Conservation (phyloP, 2,797 vertebrate species). For the Brotula barbata region DNA sequence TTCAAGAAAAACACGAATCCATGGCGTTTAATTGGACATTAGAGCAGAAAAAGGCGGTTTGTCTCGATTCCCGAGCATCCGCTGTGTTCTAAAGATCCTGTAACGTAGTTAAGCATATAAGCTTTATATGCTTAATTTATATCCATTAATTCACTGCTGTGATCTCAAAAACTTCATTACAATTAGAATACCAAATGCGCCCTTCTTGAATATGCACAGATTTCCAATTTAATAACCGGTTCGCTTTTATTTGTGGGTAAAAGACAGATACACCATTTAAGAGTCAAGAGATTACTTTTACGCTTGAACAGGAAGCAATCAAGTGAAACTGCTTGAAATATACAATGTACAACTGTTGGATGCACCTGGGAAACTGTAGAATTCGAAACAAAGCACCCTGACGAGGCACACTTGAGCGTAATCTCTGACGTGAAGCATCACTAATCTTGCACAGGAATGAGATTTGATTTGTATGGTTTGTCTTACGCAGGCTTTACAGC, state of each 20-base stretch:
- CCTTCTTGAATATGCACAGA: conserved; percentile 27
- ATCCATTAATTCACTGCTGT: conserved; percentile 7
- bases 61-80: too few species aligned
- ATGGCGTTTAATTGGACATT: conserved; percentile 6
- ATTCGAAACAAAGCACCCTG: conserved; percentile 60
- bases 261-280: conserved; percentile 56
- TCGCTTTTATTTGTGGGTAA: conserved; percentile 32
- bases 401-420: conserved; percentile 69
- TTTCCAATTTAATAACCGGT: conserved; percentile 47
- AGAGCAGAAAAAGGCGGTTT: conserved; percentile 14
- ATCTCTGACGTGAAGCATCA: conserved; percentile 61
- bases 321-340: conserved; percentile 64
- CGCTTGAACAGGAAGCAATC: conserved; percentile 70
- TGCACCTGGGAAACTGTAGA: conserved; percentile 72
- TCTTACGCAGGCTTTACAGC: conserved; percentile 31
- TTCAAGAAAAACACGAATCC: conserved; percentile 38
- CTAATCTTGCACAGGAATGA: conserved; percentile 57
- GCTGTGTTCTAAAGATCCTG: too few species aligned
- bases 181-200: conserved; percentile 13
- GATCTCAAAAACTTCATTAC: conserved; percentile 6
- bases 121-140: background rate
- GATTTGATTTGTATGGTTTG: conserved; percentile 57
- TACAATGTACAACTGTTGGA: conserved; percentile 59
- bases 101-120: too few species aligned
- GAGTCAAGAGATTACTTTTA: conserved; percentile 63